These are phyloP conservation scores for Zonotrichia leucophrys DNA, from an alignment of 2,113 vertebrate genomes.

Conservation along the genomic window DNA sequence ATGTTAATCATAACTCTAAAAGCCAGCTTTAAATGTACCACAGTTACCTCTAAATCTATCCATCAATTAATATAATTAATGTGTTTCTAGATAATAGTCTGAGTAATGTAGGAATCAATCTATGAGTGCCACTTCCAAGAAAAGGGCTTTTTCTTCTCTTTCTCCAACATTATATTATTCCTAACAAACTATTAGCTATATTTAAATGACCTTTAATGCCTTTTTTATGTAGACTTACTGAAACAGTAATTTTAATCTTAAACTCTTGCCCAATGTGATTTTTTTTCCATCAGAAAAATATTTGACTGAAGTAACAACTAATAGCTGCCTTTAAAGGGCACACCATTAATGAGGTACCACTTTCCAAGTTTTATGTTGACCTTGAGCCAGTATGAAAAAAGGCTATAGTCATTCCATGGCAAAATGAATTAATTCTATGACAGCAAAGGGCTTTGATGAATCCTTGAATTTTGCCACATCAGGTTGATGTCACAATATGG, in stretches of 20 bases:
- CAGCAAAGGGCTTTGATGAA: background rate
- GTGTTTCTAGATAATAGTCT: background rate
- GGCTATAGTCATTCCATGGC: background rate
- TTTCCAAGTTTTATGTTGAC: background rate
- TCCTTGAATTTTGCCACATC: background rate
- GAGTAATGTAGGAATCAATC: background rate
- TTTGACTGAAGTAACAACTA: background rate
- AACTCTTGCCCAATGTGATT: background rate
- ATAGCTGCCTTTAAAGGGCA: background rate
- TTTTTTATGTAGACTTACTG: constrained; percentile 35
- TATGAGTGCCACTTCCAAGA: background rate
- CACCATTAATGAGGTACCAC: background rate
- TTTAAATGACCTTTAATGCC: constrained; percentile 25
- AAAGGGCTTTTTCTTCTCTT: background rate
- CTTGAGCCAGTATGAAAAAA: background rate
- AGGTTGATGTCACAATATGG: background rate
- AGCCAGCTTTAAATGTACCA: background rate
- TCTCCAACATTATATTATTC: background rate
- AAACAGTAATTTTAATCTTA: constrained; percentile 31
- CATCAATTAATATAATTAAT: background rate
- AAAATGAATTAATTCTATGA: background rate
- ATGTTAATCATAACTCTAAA: background rate
- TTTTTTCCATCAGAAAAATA: background rate
- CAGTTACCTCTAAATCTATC: background rate
- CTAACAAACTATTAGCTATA: background rate